phyloP scores from a whole-genome alignment of 1,140 invertebrate genomes.

The Euwallacea similis region DNA sequence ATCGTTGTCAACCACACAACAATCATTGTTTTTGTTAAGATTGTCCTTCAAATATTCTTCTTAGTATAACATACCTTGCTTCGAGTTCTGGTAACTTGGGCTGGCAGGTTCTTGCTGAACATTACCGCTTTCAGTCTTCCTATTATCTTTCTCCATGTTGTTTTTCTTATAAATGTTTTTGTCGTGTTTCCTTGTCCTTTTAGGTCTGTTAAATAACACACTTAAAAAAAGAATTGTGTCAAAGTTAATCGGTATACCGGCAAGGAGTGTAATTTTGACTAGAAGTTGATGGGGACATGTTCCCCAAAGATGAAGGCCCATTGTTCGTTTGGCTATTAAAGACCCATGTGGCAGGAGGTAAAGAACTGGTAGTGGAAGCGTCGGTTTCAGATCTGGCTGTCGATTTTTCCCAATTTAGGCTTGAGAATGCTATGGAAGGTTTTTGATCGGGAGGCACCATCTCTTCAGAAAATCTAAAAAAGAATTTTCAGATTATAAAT shows the following conservation, averaged over 20 bases:
- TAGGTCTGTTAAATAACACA: constrained; percentile 38
- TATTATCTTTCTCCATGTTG: constrained; percentile 32
- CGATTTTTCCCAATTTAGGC: constrained; percentile 20
- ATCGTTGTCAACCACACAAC: not conserved
- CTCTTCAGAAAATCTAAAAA: constrained; percentile 36
- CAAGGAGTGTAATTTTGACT: constrained; percentile 46
- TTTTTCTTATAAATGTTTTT: constrained; percentile 46
- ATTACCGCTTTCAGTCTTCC: constrained; percentile 25
- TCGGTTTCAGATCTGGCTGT: constrained; percentile 29
- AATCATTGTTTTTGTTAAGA: not conserved
- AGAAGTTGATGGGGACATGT: constrained; percentile 28
- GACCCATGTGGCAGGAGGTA: constrained; percentile 33
- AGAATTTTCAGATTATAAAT: not conserved
- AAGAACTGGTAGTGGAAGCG: constrained; percentile 29
- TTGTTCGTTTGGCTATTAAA: constrained; percentile 21
- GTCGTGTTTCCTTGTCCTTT: constrained; percentile 49
- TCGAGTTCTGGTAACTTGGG: not conserved
- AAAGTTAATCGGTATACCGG: constrained; percentile 5
- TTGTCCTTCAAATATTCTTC: too few species aligned
- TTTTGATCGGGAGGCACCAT: constrained; percentile 21
- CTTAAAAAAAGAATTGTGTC: not conserved
- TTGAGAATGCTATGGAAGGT: constrained; percentile 11
- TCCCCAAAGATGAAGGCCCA: constrained; percentile 5
- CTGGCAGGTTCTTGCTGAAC: not conserved
- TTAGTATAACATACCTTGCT: not conserved